Evolutionary conservation across 2,797 vertebrate genomes (phyloP).

Genomic region (Chelidonichthys spinosus): DNA sequence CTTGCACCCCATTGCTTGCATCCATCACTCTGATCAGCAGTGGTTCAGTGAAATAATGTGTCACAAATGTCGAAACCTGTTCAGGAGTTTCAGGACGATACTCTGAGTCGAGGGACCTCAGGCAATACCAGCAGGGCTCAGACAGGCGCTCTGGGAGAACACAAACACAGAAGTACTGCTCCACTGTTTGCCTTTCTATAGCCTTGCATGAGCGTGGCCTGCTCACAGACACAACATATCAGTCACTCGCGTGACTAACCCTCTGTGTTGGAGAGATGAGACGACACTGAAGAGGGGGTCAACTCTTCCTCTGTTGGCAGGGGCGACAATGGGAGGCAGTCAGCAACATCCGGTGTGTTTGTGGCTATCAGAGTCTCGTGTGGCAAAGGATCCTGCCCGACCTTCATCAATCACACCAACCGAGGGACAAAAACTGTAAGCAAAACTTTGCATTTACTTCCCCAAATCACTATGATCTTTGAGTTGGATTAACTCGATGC

Average conservation of each 20-base stretch:
- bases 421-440: conserved; percentile 16
- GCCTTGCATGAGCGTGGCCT: neutral
- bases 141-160: conserved; percentile 60
- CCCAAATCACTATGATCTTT: neutral
- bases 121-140: conserved; percentile 83
- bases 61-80: conserved; percentile 72
- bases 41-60: neutral
- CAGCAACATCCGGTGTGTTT: conserved; percentile 43
- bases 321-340: conserved; percentile 37
- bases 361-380: conserved; percentile 45
- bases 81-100: conserved; percentile 61
- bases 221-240: neutral
- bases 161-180: conserved; percentile 17
- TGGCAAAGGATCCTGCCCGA: conserved; percentile 32
- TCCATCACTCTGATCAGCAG: neutral
- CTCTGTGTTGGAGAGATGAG: conserved; percentile 46
- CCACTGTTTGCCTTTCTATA: neutral
- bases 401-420: conserved; percentile 45
- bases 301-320: conserved; percentile 53
- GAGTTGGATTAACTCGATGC: neutral
- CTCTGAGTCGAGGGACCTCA: conserved; percentile 79
- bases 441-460: neutral
- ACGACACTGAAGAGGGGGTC: conserved; percentile 42
- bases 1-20: neutral
- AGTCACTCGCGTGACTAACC: conserved; percentile 42